phyloP scores from a whole-genome alignment of 2,113 vertebrate genomes.

The Chaetops frenatus region DNA sequence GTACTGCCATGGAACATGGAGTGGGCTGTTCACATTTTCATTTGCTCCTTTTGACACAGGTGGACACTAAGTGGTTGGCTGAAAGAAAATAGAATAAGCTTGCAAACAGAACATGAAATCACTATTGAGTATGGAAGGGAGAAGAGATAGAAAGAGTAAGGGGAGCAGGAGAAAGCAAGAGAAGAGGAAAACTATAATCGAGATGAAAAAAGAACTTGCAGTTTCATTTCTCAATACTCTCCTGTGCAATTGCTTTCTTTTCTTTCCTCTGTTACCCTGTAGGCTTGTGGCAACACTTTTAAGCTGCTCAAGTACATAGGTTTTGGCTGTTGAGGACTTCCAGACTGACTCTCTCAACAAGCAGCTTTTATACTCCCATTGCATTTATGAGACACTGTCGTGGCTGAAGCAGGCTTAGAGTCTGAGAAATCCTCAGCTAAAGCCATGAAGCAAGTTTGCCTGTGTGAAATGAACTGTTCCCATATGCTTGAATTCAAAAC shows the following conservation, averaged over 20 bases:
- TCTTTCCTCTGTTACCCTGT: neutral
- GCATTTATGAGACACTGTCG: fast-evolving
- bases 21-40: neutral
- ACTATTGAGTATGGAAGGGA: neutral
- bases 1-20: fast-evolving
- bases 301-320: neutral
- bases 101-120: neutral
- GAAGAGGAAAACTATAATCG: neutral
- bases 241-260: neutral
- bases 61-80: neutral
- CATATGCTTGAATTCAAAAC: too few relatives aligned
- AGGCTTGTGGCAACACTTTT: neutral
- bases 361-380: neutral
- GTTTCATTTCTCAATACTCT: neutral
- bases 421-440: too few relatives aligned
- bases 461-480: too few relatives aligned
- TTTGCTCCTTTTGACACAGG: neutral
- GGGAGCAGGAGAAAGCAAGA: neutral
- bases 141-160: neutral
- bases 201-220: neutral
- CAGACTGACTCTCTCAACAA: neutral
- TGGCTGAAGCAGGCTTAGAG: too few relatives aligned
- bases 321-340: neutral
- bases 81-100: neutral
- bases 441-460: too few relatives aligned